These are phyloP conservation scores for Erethizon dorsatum DNA, from an alignment of 2,797 vertebrate genomes.

Conservation along the genomic window DNA sequence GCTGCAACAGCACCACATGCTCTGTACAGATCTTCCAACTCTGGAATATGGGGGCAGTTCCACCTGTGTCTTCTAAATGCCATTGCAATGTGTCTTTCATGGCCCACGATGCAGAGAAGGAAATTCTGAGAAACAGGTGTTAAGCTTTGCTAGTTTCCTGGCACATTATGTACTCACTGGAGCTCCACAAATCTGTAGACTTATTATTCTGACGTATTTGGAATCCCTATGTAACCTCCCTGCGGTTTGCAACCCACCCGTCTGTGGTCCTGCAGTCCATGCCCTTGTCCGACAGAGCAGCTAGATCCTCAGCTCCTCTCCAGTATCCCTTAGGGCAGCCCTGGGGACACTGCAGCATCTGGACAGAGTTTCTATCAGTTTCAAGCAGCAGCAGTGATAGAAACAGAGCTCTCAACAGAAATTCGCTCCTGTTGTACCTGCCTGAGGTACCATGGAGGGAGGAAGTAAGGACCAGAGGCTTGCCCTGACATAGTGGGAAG, in stretches of 20 bases:
- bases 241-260: not conserved
- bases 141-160: not conserved
- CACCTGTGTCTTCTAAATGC: not conserved
- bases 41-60: not conserved
- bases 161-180: not conserved
- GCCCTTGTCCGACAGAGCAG: not conserved
- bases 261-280: no score
- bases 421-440: not conserved
- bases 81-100: not conserved
- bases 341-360: not conserved
- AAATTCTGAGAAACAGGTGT: not conserved
- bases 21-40: not conserved
- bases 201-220: not conserved
- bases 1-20: not conserved
- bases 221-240: not conserved
- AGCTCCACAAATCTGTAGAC: not conserved
- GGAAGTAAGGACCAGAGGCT: not conserved
- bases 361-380: constrained; percentile 18
- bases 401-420: not conserved
- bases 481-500: not conserved
- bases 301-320: not conserved
- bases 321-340: not conserved
- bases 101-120: not conserved
- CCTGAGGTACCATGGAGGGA: not conserved
- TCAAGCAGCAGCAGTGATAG: not conserved